A percentile compares a stretch with the other conserved stretches of the same genome.
These are phyloP conservation scores for Bathynomus jamesi DNA, from an alignment of 1,140 invertebrate genomes.

Conservation along the genomic window DNA sequence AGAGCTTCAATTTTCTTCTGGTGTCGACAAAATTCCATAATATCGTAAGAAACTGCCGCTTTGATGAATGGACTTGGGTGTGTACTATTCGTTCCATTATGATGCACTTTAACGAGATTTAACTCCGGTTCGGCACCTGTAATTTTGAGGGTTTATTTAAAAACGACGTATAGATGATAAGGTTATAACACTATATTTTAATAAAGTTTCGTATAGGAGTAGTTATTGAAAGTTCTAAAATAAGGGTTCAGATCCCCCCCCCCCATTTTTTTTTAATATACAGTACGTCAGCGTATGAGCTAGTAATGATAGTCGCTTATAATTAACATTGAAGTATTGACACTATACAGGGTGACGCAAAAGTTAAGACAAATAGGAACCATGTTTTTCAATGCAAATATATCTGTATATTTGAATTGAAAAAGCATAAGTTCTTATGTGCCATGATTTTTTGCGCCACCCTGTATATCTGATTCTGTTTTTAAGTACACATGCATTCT, in stretches of 20 bases:
- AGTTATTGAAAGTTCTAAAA: no score
- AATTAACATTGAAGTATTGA: no score
- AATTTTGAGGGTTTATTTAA: neutral
- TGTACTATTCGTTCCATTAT: neutral
- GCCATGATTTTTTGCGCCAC: no score
- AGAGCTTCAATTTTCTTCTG: neutral
- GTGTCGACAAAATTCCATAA: neutral
- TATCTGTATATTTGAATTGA: no score
- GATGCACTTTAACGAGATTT: neutral
- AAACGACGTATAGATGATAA: neutral
- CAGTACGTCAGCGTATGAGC: neutral
- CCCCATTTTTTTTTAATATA: neutral
- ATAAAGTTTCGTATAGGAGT: neutral
- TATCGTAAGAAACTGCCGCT: neutral
- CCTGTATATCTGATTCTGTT: no score
- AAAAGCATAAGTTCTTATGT: no score
- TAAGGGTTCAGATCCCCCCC: no score
- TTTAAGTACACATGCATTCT: no score
- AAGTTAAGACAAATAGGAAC: no score
- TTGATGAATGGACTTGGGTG: neutral
- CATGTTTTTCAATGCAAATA: no score
- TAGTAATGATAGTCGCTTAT: neutral
- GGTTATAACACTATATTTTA: neutral
- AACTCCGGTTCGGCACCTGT: neutral
- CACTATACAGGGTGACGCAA: no score